These are phyloP conservation scores for Macroramphosus scolopax DNA, from an alignment of 2,797 vertebrate genomes.

Conservation along the genomic window DNA sequence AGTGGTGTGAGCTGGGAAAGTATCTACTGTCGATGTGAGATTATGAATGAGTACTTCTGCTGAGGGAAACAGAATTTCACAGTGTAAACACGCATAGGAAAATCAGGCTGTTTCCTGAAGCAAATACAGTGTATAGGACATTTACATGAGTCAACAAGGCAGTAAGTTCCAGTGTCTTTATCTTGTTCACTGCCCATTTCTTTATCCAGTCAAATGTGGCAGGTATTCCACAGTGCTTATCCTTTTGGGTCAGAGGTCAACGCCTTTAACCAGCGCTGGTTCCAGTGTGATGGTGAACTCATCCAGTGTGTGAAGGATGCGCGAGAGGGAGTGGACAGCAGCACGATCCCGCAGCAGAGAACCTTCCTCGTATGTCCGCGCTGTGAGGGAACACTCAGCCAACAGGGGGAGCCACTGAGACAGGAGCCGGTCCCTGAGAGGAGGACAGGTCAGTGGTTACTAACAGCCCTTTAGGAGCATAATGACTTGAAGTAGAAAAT, in stretches of 20 bases:
- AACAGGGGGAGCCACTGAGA: conserved; percentile 92
- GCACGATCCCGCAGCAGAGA: conserved; percentile 89
- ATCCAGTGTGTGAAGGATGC: conserved; percentile 89
- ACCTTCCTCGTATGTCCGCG: conserved; percentile 88
- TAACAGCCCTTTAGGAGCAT: too few relatives aligned
- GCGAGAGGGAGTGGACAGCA: conserved; percentile 86
- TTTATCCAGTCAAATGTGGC: conserved; percentile 22
- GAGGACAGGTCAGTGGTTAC: conserved; percentile 15
- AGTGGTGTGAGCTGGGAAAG: conserved; percentile 39
- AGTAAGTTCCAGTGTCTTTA: conserved; percentile 41
- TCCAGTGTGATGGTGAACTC: conserved; percentile 92
- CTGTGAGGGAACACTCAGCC: conserved; percentile 85
- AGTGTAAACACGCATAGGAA: conserved; percentile 72
- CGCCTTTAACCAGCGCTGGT: conserved; percentile 91
- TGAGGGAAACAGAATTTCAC: conserved; percentile 63
- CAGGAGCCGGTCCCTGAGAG: conserved; percentile 87
- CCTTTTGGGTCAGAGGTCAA: conserved; percentile 84
- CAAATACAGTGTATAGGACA: conserved; percentile 59
- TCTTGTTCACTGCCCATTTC: conserved; percentile 30
- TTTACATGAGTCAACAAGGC: conserved; percentile 66
- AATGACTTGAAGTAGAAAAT: neutral
- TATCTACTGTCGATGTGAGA: conserved; percentile 38
- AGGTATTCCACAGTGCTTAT: neutral
- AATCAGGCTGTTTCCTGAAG: conserved; percentile 59
- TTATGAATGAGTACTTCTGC: conserved; percentile 43